Evolutionary conservation across 2,888 invertebrate genomes (phyloP).

Genomic region (Clitarchus hookeri): DNA sequence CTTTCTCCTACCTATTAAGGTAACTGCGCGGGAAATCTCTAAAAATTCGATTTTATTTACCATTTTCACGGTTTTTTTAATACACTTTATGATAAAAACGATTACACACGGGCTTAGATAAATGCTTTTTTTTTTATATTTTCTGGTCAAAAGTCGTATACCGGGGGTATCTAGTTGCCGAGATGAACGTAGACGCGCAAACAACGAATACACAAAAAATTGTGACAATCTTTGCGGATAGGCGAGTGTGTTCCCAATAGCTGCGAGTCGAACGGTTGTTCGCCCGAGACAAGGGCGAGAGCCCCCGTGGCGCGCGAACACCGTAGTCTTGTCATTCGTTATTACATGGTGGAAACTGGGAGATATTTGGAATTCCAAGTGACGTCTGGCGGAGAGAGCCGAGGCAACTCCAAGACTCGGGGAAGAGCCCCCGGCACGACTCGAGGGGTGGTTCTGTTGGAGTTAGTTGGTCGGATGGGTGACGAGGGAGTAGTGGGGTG

Average conservation of each 20-base stretch:
- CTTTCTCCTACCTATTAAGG: too few relatives aligned
- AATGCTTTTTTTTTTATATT: too few relatives aligned
- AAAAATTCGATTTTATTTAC: too few relatives aligned
- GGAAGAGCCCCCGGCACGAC: neutral
- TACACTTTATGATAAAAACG: too few relatives aligned
- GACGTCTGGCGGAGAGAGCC: slow-evolving; percentile 48
- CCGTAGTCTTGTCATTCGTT: slow-evolving; percentile 51
- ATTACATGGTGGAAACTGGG: slow-evolving; percentile 53
- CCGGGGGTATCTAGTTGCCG: too few relatives aligned
- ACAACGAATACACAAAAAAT: too few relatives aligned
- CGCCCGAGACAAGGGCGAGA: neutral
- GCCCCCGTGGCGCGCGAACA: neutral
- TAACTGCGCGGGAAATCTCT: too few relatives aligned
- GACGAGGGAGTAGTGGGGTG: neutral
- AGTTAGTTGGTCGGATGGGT: neutral
- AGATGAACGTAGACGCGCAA: too few relatives aligned
- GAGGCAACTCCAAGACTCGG: neutral
- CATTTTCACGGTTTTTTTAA: too few relatives aligned
- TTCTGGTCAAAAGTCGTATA: too few relatives aligned
- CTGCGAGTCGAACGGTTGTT: slow-evolving; percentile 7
- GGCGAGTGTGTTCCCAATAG: neutral
- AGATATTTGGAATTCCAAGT: slow-evolving; percentile 54
- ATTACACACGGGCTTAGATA: too few relatives aligned
- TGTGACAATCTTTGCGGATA: too few relatives aligned
- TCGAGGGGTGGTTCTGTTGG: neutral